These are phyloP conservation scores for Pongo abelii DNA, from an alignment of 2,113 vertebrate genomes.

Conservation along the genomic window DNA sequence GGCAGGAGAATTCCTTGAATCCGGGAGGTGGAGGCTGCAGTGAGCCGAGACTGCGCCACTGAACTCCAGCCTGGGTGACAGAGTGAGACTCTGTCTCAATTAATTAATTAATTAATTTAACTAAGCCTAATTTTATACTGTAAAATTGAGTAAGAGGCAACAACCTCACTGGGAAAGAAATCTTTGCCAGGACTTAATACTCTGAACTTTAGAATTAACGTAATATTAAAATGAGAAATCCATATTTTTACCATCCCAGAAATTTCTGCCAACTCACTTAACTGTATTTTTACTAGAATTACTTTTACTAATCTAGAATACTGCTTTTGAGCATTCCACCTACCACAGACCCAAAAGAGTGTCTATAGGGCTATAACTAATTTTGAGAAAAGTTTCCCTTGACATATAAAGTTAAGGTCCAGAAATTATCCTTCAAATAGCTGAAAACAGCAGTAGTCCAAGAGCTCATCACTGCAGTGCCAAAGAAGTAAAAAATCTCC, in stretches of 20 bases:
- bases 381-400: not conserved
- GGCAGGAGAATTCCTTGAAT: too few relatives aligned
- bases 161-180: not conserved
- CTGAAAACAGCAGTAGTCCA: not conserved
- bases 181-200: not conserved
- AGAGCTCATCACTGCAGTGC: not conserved
- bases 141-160: not conserved
- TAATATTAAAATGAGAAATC: not conserved
- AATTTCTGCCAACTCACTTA: not conserved
- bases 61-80: too few relatives aligned
- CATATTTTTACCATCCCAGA: not conserved
- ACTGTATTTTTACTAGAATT: not conserved
- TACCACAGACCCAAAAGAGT: not conserved
- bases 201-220: slow-evolving; percentile 6
- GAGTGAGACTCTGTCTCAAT: too few relatives aligned
- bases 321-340: not conserved
- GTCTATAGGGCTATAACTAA: not conserved
- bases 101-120: too few relatives aligned
- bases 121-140: not conserved
- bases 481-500: not conserved
- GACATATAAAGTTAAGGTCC: not conserved
- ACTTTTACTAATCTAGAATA: not conserved
- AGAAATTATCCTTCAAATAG: not conserved
- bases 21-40: too few relatives aligned
- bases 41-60: too few relatives aligned